Conservation (phyloP, 1,140 invertebrate species). For the Drosophila pseudoananassae region DNA sequence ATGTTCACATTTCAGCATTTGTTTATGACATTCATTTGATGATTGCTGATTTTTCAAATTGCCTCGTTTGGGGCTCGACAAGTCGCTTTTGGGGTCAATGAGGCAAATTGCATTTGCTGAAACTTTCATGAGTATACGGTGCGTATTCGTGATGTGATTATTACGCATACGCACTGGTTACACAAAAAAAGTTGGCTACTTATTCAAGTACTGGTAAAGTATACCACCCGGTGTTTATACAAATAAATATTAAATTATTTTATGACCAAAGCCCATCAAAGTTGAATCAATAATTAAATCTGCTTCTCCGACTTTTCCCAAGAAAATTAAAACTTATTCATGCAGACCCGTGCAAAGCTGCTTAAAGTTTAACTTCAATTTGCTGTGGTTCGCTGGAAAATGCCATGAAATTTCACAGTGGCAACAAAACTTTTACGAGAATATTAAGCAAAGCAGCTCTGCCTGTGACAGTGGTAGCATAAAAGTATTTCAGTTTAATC, state of each 20-base stretch:
- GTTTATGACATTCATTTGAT: conserved; percentile 51
- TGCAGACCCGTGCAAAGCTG: conserved; percentile 15
- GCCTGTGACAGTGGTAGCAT: conserved; percentile 4
- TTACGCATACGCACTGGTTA: conserved; percentile 2
- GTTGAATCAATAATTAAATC: conserved; percentile 32
- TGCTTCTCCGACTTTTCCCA: background rate
- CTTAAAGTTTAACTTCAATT: conserved; percentile 40
- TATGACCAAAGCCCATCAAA: conserved; percentile 1
- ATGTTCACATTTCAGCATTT: conserved; percentile 46
- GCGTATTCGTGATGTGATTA: conserved; percentile 36
- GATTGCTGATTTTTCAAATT: conserved; percentile 47
- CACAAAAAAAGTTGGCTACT: background rate
- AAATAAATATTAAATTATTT: conserved; percentile 15
- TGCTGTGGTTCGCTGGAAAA: conserved; percentile 6
- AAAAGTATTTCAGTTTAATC: conserved; percentile 28
- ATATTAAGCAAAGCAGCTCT: conserved; percentile 42
- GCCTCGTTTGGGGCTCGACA: conserved; percentile 20
- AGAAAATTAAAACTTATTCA: conserved; percentile 8
- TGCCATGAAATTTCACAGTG: conserved; percentile 40
- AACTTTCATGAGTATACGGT: conserved; percentile 5
- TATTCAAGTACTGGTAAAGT: background rate
- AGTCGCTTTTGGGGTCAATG: conserved; percentile 13
- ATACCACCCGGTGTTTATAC: background rate
- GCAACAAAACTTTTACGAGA: conserved; percentile 52
- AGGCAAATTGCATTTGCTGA: conserved; percentile 30